A percentile compares a stretch with the other conserved stretches of the same genome.
phyloP scores from a whole-genome alignment of 2,797 vertebrate species.

The Lutjanus argentimaculatus region DNA sequence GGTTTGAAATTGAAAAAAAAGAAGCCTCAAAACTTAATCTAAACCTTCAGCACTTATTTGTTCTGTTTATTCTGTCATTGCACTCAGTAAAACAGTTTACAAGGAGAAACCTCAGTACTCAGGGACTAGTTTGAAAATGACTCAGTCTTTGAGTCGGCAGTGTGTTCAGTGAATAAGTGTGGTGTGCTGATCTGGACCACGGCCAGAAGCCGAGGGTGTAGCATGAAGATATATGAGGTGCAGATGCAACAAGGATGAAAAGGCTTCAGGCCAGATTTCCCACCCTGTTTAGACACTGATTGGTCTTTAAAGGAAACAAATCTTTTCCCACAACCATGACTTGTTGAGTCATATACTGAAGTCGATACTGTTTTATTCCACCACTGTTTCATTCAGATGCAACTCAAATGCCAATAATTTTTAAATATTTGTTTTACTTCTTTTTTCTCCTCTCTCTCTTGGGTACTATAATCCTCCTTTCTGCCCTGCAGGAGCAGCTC shows the following conservation, averaged over 20 bases:
- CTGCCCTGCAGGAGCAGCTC: slow-evolving; percentile 91
- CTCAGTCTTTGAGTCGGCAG: slow-evolving; percentile 15
- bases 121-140: slow-evolving; percentile 4
- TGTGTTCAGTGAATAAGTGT: slow-evolving; percentile 20
- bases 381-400: neutral
- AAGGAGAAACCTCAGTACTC: neutral
- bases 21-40: neutral
- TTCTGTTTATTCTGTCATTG: slow-evolving; percentile 13
- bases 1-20: neutral
- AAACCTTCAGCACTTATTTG: neutral
- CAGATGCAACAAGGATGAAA: slow-evolving; percentile 47
- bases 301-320: slow-evolving; percentile 36
- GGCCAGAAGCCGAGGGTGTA: slow-evolving; percentile 40
- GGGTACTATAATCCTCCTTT: slow-evolving; percentile 1
- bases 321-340: slow-evolving; percentile 7
- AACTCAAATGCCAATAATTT: slow-evolving; percentile 12
- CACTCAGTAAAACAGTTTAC: slow-evolving; percentile 10
- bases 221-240: slow-evolving; percentile 47
- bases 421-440: neutral
- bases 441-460: neutral
- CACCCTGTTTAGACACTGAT: slow-evolving; percentile 17
- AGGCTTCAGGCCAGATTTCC: slow-evolving; percentile 38
- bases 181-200: slow-evolving; percentile 20
- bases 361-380: slow-evolving; percentile 12
- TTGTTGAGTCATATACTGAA: neutral